These are phyloP conservation scores for Bombus huntii DNA, from an alignment of 1,140 invertebrate genomes.

Conservation along the genomic window DNA sequence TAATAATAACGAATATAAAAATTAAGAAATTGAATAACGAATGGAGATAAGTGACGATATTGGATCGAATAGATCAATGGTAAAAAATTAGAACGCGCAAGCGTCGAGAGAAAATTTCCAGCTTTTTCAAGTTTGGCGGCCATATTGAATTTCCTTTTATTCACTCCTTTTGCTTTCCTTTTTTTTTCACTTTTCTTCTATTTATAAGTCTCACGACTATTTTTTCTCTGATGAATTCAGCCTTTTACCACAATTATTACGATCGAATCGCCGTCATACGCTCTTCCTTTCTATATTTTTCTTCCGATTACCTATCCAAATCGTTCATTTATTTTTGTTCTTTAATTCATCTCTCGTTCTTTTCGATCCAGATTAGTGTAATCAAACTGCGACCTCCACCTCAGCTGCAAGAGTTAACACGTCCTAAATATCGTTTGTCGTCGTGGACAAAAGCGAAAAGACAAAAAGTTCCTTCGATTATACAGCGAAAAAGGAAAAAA, in stretches of 20 bases:
- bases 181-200: slow-evolving; percentile 6
- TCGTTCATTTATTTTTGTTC: neutral
- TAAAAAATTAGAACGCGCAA: slow-evolving; percentile 64
- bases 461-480: neutral
- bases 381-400: slow-evolving; percentile 64
- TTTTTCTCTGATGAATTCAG: neutral
- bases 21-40: neutral
- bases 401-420: slow-evolving; percentile 67
- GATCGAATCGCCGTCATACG: neutral
- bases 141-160: slow-evolving; percentile 58
- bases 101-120: slow-evolving; percentile 76
- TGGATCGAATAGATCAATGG: slow-evolving; percentile 69
- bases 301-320: neutral
- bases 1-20: neutral
- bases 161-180: slow-evolving; percentile 4
- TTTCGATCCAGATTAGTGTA: slow-evolving; percentile 25
- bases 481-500: neutral
- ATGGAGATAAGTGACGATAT: slow-evolving; percentile 21
- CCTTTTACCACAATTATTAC: neutral
- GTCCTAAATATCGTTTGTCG: slow-evolving; percentile 35
- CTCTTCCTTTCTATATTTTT: neutral
- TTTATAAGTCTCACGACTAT: slow-evolving; percentile 10
- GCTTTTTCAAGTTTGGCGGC: slow-evolving; percentile 80
- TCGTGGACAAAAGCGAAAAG: neutral
- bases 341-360: neutral